Evolutionary conservation across 2,113 vertebrate species (phyloP).

Genomic region (Eolophus roseicapilla): DNA sequence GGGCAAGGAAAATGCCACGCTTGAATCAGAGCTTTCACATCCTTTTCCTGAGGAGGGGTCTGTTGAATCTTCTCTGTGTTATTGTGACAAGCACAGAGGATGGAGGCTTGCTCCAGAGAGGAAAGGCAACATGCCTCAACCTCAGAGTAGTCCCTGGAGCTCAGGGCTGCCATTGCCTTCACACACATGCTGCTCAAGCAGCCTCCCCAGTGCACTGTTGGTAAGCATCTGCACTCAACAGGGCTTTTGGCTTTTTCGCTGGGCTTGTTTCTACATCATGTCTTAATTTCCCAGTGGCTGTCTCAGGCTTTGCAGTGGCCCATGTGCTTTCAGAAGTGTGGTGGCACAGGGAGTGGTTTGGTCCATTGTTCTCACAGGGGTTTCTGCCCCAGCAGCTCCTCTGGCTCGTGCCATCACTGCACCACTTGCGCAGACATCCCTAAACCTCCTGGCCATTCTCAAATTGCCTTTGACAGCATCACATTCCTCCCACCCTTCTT

Average conservation of each 20-base stretch:
- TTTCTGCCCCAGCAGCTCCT: neutral
- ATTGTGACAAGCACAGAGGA: neutral
- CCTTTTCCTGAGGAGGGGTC: neutral
- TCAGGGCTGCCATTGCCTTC: neutral
- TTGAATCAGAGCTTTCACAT: neutral
- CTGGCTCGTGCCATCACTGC: fast-evolving
- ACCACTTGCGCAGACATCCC: neutral
- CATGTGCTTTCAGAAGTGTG: neutral
- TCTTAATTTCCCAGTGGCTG: neutral
- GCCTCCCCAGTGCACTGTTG: neutral
- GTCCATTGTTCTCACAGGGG: neutral
- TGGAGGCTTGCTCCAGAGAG: neutral
- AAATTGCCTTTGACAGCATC: neutral
- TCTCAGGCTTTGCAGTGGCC: neutral
- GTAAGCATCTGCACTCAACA: neutral
- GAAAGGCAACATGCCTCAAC: neutral
- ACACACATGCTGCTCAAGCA: fast-evolving
- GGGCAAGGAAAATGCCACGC: neutral
- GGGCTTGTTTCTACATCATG: neutral
- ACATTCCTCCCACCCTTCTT: neutral
- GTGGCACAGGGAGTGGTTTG: neutral
- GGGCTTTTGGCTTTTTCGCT: neutral
- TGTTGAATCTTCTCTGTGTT: neutral
- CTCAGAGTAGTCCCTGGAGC: neutral
- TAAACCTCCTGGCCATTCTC: neutral